Evolutionary conservation across 2,113 vertebrate genomes (phyloP).

Genomic region (Bubo scandiacus): DNA sequence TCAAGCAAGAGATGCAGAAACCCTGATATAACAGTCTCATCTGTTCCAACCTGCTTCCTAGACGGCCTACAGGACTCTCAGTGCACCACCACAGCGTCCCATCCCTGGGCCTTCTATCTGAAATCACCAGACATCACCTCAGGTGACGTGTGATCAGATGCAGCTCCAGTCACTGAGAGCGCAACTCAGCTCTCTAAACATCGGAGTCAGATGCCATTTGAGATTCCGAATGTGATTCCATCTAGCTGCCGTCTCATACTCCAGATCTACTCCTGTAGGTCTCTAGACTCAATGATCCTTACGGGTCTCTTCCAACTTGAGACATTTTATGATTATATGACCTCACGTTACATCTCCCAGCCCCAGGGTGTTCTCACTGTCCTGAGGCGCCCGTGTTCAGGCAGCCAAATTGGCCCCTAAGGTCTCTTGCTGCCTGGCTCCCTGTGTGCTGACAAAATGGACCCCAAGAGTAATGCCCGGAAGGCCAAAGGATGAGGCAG

Average conservation of each 20-base stretch:
- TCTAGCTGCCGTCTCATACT: not conserved
- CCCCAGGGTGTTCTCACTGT: not conserved
- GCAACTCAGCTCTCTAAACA: not conserved
- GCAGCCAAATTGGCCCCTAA: not conserved
- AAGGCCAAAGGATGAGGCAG: not conserved
- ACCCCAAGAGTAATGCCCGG: not conserved
- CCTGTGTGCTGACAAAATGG: not conserved
- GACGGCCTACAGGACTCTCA: not conserved
- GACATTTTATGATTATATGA: not conserved
- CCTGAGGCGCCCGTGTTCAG: not conserved
- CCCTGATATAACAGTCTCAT: not conserved
- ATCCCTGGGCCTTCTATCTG: not conserved
- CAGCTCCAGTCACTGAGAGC: not conserved
- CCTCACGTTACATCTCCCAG: not conserved
- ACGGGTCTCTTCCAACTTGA: not conserved
- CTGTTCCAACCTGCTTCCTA: not conserved
- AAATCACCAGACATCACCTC: not conserved
- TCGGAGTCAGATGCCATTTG: not conserved
- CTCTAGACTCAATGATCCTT: not conserved
- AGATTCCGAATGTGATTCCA: not conserved
- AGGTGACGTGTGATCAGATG: not conserved
- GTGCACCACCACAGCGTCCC: not conserved
- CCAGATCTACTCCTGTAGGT: not conserved
- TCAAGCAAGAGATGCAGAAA: not conserved
- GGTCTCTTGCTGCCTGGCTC: not conserved